Evolutionary conservation across 2,888 invertebrate species (phyloP), one percentile per base, ranked within the genome.

Genomic region (Sphaeridia pumilis): DNA sequence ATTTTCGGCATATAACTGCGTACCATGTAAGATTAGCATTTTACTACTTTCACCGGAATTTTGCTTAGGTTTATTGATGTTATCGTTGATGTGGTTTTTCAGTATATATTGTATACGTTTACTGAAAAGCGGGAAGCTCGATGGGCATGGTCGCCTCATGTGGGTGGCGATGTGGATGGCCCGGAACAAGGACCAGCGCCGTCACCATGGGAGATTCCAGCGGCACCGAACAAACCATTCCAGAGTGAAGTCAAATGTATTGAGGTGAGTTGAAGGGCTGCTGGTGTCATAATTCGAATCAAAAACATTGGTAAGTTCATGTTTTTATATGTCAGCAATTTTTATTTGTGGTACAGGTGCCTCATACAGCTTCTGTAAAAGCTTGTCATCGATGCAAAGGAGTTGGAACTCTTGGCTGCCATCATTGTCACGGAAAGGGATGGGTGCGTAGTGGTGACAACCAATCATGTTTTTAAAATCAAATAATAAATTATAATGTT

Each of bases 91-190:
- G n/a, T n/a, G n/a, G n/a, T n/a, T n/a, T n/a, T n/a, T n/a, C 66
- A 76, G 75, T 76, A 76, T 61, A 71, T 72, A 25, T 66, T 76
- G 54, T 74, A 76, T 64, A 75, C 74, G 7, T 75, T 73, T 65
- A 72, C 73, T 4, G 76, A 76, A 64, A 70, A 70, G 38, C 67
- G 76, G 36, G 71, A 72, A 54, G 74, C 74, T 4, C 67, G 70
- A n/a, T 76, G 75, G 75, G 69, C 72, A 1, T 73, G 70, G 67
- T 70, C 71, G 48, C 74, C 76, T 1, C 75, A 71, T 61, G 68
- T 65, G 31, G 73, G 73, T 4, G 69, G 69, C 7, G 68, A 72
- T 21, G 68, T 75, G 21, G 74, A 72, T 58, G 68, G 69, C 1
- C 67, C 68, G 3, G 66, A 66, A 3, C 65, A 67, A 50, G 71